Base-by-base conservation (phyloP, 2,797 vertebrate species). In the Pangasius sanitwongsei region DNA sequence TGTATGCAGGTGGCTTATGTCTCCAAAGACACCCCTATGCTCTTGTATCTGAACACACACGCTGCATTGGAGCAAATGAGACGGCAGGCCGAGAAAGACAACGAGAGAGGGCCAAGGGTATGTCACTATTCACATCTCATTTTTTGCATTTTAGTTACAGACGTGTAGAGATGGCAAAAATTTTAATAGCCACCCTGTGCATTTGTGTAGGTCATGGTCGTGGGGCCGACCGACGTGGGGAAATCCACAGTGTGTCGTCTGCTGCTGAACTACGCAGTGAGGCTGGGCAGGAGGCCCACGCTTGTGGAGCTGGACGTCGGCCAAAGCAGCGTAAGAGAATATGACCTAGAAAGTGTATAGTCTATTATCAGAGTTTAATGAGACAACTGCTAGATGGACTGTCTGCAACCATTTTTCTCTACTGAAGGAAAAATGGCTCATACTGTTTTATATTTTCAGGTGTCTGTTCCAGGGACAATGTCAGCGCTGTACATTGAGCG, bases 31-130 rank as follows among this genome's bases (percentile, higher is more conserved):
- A 99, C 98, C 0, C 98, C 98, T 31, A 99, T 99, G 98, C 93
- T 99, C 90, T 96, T 99, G 50, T 99, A 99, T 91, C 96, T 99
- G 55, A 99, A 99, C 94, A 97, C 98, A 16, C 98, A 99, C 25
- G 98, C 98, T 44, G 98, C 98, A 5, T 93, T 99, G 94, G 98
- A 99, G 92, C 98, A 99, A 95, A 99, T 99, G 98, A 96, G 98
- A 88, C 97, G 97, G 92, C 98, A 98, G 92, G 98, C 98, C 0
- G 98, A 99, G 93, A 95, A 97, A 9, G 98, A 99, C 92, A 98
- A 98, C 20, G 98, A 99, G 88, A 96, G 98, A 7, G 98, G 98
- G 0, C 98, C 98, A 0, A 95, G 98, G 37, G 98, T 99, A 91
- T 92, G 92, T 91, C 86, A 28, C n/a, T 0, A 2, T 15, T 55